These are phyloP conservation scores for Lycocerus yunnanus DNA, from an alignment of 2,888 invertebrate species.

Conservation along the genomic window DNA sequence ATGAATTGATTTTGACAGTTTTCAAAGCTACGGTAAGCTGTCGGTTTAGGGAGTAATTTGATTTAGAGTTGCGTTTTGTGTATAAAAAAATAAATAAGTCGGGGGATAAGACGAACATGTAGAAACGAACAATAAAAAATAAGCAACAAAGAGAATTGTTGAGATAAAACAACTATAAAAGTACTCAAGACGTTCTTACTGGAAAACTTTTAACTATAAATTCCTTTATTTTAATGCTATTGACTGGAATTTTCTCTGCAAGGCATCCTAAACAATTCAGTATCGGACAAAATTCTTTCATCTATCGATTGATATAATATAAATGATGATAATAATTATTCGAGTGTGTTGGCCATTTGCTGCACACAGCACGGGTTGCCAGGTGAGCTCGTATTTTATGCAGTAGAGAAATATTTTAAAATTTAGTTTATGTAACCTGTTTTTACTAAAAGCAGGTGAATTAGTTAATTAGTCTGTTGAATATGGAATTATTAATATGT, in stretches of 20 bases:
- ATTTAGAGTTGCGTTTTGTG: neutral
- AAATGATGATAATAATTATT: neutral
- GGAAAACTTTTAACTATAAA: neutral
- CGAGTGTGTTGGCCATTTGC: neutral
- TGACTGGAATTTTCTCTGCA: neutral
- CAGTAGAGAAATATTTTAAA: neutral
- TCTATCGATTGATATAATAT: neutral
- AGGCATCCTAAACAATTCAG: neutral
- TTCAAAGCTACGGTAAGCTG: neutral
- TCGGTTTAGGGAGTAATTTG: neutral
- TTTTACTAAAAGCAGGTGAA: neutral
- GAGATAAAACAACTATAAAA: neutral
- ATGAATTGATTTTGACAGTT: slow-evolving; percentile 6
- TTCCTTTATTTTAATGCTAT: neutral
- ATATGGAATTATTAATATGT: neutral
- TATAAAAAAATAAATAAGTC: neutral
- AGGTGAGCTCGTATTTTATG: neutral
- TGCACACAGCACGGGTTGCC: neutral
- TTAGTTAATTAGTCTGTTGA: neutral
- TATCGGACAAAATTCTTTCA: neutral
- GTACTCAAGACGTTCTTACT: neutral
- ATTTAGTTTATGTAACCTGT: neutral
- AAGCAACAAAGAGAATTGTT: neutral
- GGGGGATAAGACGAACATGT: neutral
- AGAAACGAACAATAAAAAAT: neutral